phyloP scores from a whole-genome alignment of 1,140 invertebrate species.

The Drosophila trapezifrons region DNA sequence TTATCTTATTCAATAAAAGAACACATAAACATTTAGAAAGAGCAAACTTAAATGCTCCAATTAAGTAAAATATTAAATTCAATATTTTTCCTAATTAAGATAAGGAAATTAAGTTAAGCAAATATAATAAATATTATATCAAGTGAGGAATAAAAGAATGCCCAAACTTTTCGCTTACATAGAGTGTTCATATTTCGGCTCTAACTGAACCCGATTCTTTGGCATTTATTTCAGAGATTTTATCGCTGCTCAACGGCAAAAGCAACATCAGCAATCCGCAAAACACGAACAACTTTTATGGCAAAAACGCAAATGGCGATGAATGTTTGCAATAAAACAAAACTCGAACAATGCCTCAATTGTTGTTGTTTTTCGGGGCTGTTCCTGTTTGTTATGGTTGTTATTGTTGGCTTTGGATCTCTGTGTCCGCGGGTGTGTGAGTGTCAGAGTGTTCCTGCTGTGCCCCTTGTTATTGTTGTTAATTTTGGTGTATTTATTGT shows the following conservation, averaged over 20 bases:
- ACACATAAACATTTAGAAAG: no score
- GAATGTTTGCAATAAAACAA: slow-evolving; percentile 80
- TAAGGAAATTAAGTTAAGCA: no score
- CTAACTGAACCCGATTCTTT: neutral
- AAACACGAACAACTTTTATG: slow-evolving; percentile 62
- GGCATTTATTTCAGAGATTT: slow-evolving; percentile 65
- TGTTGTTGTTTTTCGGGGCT: slow-evolving; percentile 27
- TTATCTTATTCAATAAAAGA: no score
- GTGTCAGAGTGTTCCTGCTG: slow-evolving; percentile 21
- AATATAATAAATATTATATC: no score
- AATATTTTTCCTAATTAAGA: no score
- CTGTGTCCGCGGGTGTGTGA: neutral
- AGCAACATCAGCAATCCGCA: slow-evolving; percentile 44
- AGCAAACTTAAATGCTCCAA: no score
- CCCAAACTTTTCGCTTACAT: no score
- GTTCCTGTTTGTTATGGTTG: slow-evolving; percentile 21
- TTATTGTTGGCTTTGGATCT: slow-evolving; percentile 14
- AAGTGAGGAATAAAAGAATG: neutral
- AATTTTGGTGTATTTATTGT: slow-evolving; percentile 31
- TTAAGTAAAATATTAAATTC: no score
- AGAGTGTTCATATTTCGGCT: slow-evolving; percentile 39
- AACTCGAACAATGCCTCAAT: slow-evolving; percentile 65
- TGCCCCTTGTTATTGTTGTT: slow-evolving; percentile 22
- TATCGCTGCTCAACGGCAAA: slow-evolving; percentile 54
- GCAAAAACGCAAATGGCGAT: slow-evolving; percentile 76